Conservation (phyloP, 2,113 vertebrate species). For the Rhinoptilus africanus region DNA sequence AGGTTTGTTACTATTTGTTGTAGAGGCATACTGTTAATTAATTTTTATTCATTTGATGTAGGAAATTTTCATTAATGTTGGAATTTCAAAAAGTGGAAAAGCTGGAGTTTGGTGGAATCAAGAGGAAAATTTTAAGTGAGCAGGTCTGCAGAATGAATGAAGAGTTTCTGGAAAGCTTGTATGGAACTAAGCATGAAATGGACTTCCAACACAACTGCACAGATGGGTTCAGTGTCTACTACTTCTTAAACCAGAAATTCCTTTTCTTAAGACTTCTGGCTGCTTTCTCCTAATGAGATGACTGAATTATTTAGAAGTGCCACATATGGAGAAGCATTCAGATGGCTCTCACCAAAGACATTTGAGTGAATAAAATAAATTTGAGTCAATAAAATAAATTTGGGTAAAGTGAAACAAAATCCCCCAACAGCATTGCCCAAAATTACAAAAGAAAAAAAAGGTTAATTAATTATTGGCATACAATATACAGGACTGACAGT, state of each 20-base stretch:
- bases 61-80: conserved; percentile 76
- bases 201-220: neutral
- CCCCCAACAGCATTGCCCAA: neutral
- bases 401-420: neutral
- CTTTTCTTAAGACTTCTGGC: neutral
- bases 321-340: neutral
- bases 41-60: conserved; percentile 25
- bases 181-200: neutral
- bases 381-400: neutral
- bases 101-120: conserved; percentile 76
- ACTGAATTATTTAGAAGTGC: neutral
- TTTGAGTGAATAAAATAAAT: neutral
- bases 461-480: neutral
- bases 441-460: neutral
- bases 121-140: conserved; percentile 73
- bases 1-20: neutral
- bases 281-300: neutral
- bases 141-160: conserved; percentile 63
- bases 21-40: neutral
- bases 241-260: neutral
- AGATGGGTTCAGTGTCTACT: neutral
- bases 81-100: conserved; percentile 84
- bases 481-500: neutral
- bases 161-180: conserved; percentile 72
- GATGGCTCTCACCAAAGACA: neutral